A percentile compares a stretch with the other conserved stretches of the same genome.
These are phyloP conservation scores for Neoarius graeffei DNA, from an alignment of 2,113 vertebrate species.

Conservation along the genomic window DNA sequence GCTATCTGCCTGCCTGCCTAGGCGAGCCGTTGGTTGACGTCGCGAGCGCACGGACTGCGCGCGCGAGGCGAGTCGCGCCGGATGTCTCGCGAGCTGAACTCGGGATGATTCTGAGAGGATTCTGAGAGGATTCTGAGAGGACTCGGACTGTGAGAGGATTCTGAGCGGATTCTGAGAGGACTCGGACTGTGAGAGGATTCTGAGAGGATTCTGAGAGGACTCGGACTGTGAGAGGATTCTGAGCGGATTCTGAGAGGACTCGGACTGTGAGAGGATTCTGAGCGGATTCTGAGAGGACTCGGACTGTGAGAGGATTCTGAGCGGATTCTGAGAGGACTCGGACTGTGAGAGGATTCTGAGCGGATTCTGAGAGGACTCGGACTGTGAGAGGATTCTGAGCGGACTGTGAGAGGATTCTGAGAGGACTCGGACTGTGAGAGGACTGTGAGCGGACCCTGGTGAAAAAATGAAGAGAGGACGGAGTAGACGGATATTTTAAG, in stretches of 20 bases:
- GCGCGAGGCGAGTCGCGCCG: slow-evolving; percentile 1
- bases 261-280: too few species aligned
- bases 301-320: neutral
- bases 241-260: too few species aligned
- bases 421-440: neutral
- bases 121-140: neutral
- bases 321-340: slow-evolving; percentile 1
- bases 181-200: neutral
- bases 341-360: neutral
- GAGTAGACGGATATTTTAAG: neutral
- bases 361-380: neutral
- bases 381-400: neutral
- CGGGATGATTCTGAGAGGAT: neutral
- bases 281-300: too few species aligned
- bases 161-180: too few species aligned
- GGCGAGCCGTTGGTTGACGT: neutral
- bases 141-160: neutral
- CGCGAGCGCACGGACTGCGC: neutral
- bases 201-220: too few species aligned
- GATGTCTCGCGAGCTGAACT: slow-evolving; percentile 23
- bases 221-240: too few species aligned
- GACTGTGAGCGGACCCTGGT: neutral
- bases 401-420: neutral
- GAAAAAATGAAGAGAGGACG: neutral
- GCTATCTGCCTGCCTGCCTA: neutral